Conservation (phyloP, 2,113 vertebrate species). For the Ictalurus furcatus region DNA sequence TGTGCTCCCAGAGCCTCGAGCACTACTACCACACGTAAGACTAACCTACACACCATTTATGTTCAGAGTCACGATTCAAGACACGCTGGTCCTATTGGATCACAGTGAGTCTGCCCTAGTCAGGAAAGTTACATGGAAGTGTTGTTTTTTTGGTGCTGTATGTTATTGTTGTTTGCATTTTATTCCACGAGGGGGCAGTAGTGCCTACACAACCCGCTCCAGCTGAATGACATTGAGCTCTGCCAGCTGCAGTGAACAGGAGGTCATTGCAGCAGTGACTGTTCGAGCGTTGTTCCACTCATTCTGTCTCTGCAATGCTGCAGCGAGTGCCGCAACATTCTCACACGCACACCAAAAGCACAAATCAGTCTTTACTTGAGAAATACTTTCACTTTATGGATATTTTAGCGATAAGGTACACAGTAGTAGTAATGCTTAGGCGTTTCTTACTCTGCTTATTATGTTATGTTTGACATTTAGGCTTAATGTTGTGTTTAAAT, state of each 20-base stretch:
- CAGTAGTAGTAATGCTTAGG: neutral
- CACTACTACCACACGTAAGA: constrained; percentile 78
- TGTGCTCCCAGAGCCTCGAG: constrained; percentile 76
- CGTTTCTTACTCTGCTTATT: neutral
- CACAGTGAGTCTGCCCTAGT: neutral
- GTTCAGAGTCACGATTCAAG: neutral
- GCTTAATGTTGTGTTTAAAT: neutral
- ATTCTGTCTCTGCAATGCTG: constrained; percentile 54
- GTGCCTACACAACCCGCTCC: constrained; percentile 28
- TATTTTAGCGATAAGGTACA: neutral
- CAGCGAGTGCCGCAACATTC: constrained; percentile 46
- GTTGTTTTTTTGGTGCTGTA: neutral
- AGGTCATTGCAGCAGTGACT: constrained; percentile 67
- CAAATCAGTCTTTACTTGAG: neutral
- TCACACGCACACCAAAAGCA: neutral
- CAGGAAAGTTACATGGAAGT: neutral
- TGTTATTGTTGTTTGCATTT: constrained; percentile 31
- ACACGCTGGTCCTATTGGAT: neutral
- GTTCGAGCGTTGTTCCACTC: constrained; percentile 49
- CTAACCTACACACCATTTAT: neutral
- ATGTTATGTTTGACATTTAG: neutral
- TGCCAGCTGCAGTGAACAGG: constrained; percentile 60
- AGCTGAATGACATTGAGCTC: constrained; percentile 62
- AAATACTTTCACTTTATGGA: neutral
- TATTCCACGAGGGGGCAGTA: constrained; percentile 65